Evolutionary conservation across 2,797 vertebrate species (phyloP).

Genomic region (Alectoris magna): DNA sequence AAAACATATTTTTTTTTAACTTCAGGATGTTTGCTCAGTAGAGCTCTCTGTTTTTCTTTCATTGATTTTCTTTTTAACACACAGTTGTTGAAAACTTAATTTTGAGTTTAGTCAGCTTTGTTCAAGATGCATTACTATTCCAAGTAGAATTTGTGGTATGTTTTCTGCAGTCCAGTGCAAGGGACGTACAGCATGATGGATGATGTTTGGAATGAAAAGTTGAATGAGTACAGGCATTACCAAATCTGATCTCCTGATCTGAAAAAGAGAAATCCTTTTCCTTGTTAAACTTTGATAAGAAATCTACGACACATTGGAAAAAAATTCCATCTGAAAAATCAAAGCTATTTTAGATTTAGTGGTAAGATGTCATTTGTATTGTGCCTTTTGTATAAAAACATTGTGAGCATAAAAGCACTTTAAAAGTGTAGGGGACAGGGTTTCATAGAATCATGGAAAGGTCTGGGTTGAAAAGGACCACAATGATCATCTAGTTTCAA

Average conservation of each 20-base stretch:
- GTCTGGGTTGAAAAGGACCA: no score
- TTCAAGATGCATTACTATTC: constrained; percentile 48
- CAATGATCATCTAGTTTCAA: no score
- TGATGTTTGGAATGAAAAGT: constrained; percentile 63
- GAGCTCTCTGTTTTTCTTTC: constrained; percentile 56
- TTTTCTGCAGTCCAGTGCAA: constrained; percentile 2
- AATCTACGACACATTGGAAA: background rate
- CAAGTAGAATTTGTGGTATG: constrained; percentile 45
- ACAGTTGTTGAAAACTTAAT: constrained; percentile 63
- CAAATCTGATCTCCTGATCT: background rate
- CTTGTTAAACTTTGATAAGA: constrained; percentile 12
- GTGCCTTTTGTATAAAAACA: background rate
- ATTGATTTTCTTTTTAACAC: constrained; percentile 60
- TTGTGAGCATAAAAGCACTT: background rate
- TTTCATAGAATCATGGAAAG: no score
- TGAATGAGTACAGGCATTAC: constrained; percentile 40
- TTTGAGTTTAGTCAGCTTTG: constrained; percentile 67
- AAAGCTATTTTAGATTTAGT: background rate
- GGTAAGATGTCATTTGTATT: background rate
- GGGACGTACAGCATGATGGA: constrained; percentile 50
- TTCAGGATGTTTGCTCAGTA: constrained; percentile 67
- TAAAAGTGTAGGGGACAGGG: background rate
- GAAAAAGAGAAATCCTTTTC: constrained; percentile 34
- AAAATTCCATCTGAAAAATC: background rate
- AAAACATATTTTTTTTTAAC: constrained; percentile 63